These are phyloP conservation scores for Alcedo quadribrachys DNA, from an alignment of 2,797 vertebrate species.

Conservation along the genomic window DNA sequence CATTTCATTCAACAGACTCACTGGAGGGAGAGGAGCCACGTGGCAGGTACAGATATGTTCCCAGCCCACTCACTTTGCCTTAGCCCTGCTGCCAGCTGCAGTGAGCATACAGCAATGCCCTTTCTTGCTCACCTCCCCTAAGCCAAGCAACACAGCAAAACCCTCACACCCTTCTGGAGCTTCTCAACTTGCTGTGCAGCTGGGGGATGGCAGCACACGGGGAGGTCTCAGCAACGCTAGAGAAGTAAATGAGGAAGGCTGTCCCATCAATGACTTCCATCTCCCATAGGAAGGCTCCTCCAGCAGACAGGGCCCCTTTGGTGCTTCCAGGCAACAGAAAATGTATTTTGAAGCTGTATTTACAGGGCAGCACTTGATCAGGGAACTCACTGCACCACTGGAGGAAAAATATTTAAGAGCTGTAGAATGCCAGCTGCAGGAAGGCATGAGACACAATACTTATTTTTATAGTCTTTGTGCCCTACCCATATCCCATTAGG, in stretches of 20 bases:
- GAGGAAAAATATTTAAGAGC: neutral
- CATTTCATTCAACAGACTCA: slow-evolving; percentile 27
- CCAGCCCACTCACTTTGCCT: neutral
- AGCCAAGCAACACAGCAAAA: neutral
- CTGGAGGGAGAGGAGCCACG: neutral
- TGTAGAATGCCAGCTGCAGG: neutral
- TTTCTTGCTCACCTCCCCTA: fast-evolving
- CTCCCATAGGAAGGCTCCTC: neutral
- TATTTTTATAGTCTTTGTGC: neutral
- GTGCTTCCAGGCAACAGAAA: neutral
- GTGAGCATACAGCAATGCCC: neutral
- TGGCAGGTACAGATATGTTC: neutral
- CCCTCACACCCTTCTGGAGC: neutral
- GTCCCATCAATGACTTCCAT: fast-evolving
- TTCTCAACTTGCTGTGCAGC: neutral
- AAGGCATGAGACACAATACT: neutral
- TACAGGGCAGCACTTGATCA: neutral
- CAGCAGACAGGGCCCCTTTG: fast-evolving
- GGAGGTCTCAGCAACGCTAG: neutral
- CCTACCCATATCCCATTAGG: neutral
- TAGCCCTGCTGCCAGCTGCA: neutral
- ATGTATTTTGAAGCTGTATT: neutral
- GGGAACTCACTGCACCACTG: neutral
- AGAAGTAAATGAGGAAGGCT: neutral
- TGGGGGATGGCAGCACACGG: neutral